phyloP scores from a whole-genome alignment of 2,113 vertebrate genomes.

The Anarhynchus alexandrinus region DNA sequence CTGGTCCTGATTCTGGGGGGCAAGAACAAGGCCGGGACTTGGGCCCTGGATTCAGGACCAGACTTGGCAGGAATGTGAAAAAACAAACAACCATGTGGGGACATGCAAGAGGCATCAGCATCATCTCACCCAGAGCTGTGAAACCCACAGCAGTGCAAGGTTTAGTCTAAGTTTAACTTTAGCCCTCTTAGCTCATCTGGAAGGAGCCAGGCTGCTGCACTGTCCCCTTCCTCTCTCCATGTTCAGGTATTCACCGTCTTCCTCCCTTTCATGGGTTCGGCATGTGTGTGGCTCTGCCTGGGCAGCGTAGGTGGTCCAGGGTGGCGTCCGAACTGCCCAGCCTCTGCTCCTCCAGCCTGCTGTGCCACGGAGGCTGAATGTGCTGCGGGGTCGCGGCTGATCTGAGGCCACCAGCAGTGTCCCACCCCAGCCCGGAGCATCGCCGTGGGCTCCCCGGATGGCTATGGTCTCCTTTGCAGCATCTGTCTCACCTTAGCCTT shows the following conservation, averaged over 20 bases:
- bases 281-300: neutral
- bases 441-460: neutral
- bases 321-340: neutral
- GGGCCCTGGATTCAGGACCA: neutral
- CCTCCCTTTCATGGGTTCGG: neutral
- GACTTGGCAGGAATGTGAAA: neutral
- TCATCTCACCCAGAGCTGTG: neutral
- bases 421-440: neutral
- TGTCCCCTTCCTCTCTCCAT: neutral
- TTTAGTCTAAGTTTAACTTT: neutral
- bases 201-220: neutral
- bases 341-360: neutral
- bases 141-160: neutral
- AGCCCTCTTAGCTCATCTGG: neutral
- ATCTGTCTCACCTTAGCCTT: neutral
- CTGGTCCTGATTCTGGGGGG: neutral
- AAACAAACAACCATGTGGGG: neutral
- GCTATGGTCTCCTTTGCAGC: neutral
- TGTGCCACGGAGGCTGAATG: neutral
- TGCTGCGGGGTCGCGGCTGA: neutral
- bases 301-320: accelerated
- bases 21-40: neutral
- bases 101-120: neutral
- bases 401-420: neutral
- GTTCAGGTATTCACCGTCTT: neutral